phyloP scores from a whole-genome alignment of 2,113 vertebrate genomes.

The Tylochromis polylepis region DNA sequence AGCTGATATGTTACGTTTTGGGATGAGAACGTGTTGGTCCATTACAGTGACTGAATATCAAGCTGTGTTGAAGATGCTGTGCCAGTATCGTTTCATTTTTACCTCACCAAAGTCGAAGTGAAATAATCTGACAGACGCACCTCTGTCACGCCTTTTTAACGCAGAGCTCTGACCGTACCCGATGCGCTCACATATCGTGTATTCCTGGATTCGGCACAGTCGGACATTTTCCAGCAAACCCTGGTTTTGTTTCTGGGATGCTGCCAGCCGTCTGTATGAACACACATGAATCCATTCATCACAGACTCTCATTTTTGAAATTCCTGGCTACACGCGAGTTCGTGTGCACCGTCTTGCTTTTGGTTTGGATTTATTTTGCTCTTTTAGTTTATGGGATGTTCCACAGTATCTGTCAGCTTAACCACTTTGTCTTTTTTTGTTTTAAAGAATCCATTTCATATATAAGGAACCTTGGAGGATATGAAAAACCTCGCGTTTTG shows the following conservation, averaged over 20 bases:
- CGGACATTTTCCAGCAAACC: neutral
- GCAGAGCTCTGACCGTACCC: neutral
- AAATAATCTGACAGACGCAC: neutral
- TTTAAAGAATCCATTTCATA: neutral
- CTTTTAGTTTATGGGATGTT: neutral
- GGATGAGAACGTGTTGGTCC: too few relatives aligned
- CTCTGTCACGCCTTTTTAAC: neutral
- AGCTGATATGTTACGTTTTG: too few relatives aligned
- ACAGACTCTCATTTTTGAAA: neutral
- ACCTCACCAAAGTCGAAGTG: rapidly evolving
- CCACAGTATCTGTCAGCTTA: neutral
- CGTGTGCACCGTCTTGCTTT: neutral
- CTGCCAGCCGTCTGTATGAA: neutral
- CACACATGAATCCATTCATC: neutral
- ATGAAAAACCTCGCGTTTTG: neutral
- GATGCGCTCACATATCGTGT: neutral
- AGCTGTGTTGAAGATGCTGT: neutral
- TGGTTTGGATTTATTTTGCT: too few relatives aligned
- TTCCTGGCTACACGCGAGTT: neutral
- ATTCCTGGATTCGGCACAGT: neutral
- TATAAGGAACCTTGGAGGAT: neutral
- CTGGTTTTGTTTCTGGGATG: neutral
- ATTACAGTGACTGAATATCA: neutral
- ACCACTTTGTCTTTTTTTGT: neutral
- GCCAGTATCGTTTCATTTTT: neutral